Base-by-base conservation (phyloP, 2,113 vertebrate genomes). In the Ramphastos sulfuratus region DNA sequence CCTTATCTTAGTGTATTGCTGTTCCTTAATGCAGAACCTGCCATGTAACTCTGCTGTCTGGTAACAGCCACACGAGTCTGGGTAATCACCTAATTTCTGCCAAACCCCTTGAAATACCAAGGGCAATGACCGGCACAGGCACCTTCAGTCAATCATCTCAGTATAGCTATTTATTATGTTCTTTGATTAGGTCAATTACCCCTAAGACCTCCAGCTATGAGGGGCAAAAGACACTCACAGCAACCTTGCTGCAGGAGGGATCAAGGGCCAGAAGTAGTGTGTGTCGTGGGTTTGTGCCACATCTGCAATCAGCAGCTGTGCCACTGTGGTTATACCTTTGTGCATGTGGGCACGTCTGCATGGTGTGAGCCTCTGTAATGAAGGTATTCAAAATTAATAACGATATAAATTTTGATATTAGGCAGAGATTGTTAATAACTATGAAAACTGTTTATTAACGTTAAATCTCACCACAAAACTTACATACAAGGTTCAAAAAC, bases 301-400 rank as follows among this genome's bases (percentile, higher is more conserved):
- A 6, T 80, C 56, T 58, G 6, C 5, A 8, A 0, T 1, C 48
- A 25, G 19, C 5, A 14, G 24, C 63, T 31, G 30, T 74, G 61
- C 39, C 1, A 0, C 1, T 6, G 42, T 39, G 66, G 25, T 48
- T 21, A 7, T 4, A 21, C 21, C 28, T 2, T 1, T 12, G 10
- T 24, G n/a, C 12, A 1, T 0, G 0, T 52, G 63, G 31, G 14
- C 8, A 2, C 13, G 20, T 52, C 79, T 86, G 42, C 15, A 3
- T 13, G 48, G 37, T 58, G 3, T 5, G 8, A 77, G 15, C 52
- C n/a, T n/a, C n/a, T n/a, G n/a, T n/a, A n/a, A n/a, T n/a, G n/a
- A n/a, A n/a, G n/a, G n/a, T n/a, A n/a, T n/a, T n/a, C n/a, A n/a
- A n/a, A n/a, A n/a, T n/a, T n/a, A n/a, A n/a, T n/a, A n/a, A n/a